Evolutionary conservation across 2,797 vertebrate species (phyloP).

Genomic region (Sebastes hubbsi): DNA sequence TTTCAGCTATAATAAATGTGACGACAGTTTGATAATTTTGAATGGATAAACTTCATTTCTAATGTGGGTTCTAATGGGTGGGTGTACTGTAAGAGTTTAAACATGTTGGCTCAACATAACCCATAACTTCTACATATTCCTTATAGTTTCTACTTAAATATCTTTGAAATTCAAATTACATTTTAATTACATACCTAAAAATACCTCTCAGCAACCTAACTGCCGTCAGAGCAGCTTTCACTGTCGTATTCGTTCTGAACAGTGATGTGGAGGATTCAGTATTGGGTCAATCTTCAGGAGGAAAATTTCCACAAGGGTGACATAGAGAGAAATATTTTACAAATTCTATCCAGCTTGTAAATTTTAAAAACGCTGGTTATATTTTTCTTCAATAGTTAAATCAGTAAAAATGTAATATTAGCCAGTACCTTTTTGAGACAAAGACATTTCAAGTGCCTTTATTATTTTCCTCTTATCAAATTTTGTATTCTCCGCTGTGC

Average conservation of each 20-base stretch:
- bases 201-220: not conserved
- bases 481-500: too few species aligned
- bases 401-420: too few species aligned
- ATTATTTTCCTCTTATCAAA: too few species aligned
- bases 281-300: too few species aligned
- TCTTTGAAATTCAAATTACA: not conserved
- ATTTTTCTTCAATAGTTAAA: too few species aligned
- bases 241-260: not conserved
- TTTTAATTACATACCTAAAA: not conserved
- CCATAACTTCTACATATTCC: not conserved
- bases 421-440: too few species aligned
- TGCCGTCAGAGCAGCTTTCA: not conserved
- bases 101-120: not conserved
- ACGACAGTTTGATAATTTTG: not conserved
- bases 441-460: too few species aligned
- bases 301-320: too few species aligned
- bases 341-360: too few species aligned
- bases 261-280: too few species aligned
- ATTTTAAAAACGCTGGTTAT: too few species aligned
- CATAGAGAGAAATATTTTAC: too few species aligned
- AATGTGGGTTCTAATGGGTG: not conserved
- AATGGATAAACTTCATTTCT: not conserved
- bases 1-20: not conserved
- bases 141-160: not conserved
- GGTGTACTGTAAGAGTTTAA: not conserved